Evolutionary conservation across 1,140 invertebrate genomes (phyloP).

Genomic region (Trissolcus basalis): DNA sequence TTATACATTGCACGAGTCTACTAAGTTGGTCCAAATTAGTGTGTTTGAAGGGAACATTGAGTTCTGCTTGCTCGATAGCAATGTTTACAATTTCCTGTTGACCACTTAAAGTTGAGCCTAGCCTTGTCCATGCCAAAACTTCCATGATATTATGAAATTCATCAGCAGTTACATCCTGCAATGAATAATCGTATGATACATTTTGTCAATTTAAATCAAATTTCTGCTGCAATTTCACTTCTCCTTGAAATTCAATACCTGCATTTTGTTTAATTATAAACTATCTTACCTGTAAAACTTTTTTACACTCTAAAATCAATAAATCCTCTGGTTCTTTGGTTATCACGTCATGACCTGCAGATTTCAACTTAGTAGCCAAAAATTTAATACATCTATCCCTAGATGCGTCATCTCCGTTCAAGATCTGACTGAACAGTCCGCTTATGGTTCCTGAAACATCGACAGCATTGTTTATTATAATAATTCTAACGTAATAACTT

Average conservation of each 20-base stretch:
- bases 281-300: conserved; percentile 86
- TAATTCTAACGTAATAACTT: too few relatives aligned
- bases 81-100: conserved; percentile 92
- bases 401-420: conserved; percentile 85
- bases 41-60: conserved; percentile 85
- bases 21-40: conserved; percentile 86
- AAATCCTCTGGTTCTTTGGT: conserved; percentile 92
- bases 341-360: conserved; percentile 85
- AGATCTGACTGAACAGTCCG: conserved; percentile 91
- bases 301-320: conserved; percentile 90
- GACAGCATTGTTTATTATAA: too few relatives aligned
- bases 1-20: conserved; percentile 88
- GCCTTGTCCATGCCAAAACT: conserved; percentile 86
- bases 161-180: conserved; percentile 90
- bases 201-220: too few relatives aligned
- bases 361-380: conserved; percentile 87
- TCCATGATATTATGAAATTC: conserved; percentile 95
- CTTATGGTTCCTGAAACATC: conserved; percentile 80
- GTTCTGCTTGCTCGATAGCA: conserved; percentile 87
- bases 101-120: conserved; percentile 87
- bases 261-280: too few relatives aligned
- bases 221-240: too few relatives aligned
- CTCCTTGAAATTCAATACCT: too few relatives aligned
- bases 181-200: too few relatives aligned
- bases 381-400: conserved; percentile 93